Percentiles rank a stretch among this genome's conserved stretches.
phyloP scores from a whole-genome alignment of 2,797 vertebrate species.

The Knipowitschia caucasica region DNA sequence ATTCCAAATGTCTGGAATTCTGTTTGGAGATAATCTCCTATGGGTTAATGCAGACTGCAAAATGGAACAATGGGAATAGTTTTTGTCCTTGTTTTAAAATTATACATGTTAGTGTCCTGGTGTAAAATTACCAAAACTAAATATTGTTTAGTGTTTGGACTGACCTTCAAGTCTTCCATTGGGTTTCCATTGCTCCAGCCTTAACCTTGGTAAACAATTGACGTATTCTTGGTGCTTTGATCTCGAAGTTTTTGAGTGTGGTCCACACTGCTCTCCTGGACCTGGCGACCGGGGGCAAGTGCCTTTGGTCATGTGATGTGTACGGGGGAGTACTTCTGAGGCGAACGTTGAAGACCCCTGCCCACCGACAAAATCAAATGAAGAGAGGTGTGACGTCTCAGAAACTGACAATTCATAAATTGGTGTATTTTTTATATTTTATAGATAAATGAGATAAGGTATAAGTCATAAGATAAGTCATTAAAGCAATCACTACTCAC shows the following conservation, averaged over 20 bases:
- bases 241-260: constrained; percentile 51
- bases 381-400: constrained; percentile 36
- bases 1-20: constrained; percentile 81
- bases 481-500: too few species aligned
- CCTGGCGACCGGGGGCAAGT: constrained; percentile 77
- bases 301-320: constrained; percentile 82
- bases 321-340: constrained; percentile 69
- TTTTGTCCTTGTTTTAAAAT: not conserved
- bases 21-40: constrained; percentile 75
- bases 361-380: constrained; percentile 49
- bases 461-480: too few species aligned
- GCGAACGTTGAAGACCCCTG: constrained; percentile 74
- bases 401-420: constrained; percentile 10
- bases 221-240: constrained; percentile 65
- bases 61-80: not conserved
- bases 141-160: not conserved
- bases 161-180: constrained; percentile 89
- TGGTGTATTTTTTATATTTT: constrained; percentile 50
- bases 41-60: constrained; percentile 65
- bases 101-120: not conserved
- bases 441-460: too few species aligned
- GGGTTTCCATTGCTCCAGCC: constrained; percentile 74
- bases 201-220: constrained; percentile 68
- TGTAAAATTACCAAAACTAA: too few species aligned
- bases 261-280: constrained; percentile 81